A percentile compares a stretch with the other conserved stretches of the same genome.
Evolutionary conservation across 1,140 invertebrate genomes (phyloP).

Genomic region (Orius insidiosus): DNA sequence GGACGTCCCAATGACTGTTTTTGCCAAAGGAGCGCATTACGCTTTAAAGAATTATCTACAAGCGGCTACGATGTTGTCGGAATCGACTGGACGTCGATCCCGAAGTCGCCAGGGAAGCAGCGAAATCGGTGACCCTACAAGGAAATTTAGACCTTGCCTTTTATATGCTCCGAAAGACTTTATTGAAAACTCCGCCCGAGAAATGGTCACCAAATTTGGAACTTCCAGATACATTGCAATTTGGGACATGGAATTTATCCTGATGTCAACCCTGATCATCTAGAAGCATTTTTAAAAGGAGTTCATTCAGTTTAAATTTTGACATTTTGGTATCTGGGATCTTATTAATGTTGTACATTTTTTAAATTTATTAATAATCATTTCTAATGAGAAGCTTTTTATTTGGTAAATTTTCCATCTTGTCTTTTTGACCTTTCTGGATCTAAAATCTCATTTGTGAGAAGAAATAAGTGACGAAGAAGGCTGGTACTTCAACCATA

Average conservation of each 20-base stretch:
- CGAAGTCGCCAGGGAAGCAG: slow-evolving; percentile 50
- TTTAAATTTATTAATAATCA: too few species aligned
- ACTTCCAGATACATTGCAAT: slow-evolving; percentile 87
- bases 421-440: too few species aligned
- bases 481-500: too few species aligned
- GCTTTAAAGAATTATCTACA: slow-evolving; percentile 61
- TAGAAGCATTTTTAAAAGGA: slow-evolving; percentile 69
- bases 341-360: too few species aligned
- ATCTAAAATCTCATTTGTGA: too few species aligned
- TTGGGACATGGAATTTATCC: slow-evolving; percentile 96
- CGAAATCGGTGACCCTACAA: slow-evolving; percentile 67
- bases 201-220: slow-evolving; percentile 81
- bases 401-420: too few species aligned
- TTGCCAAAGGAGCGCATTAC: slow-evolving; percentile 86
- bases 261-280: slow-evolving; percentile 66
- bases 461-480: too few species aligned
- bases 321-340: too few species aligned
- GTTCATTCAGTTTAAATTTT: slow-evolving; percentile 47
- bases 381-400: too few species aligned
- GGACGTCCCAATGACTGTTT: slow-evolving; percentile 62
- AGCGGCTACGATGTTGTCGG: slow-evolving; percentile 80
- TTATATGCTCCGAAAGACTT: slow-evolving; percentile 60
- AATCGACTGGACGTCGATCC: slow-evolving; percentile 91
- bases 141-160: slow-evolving; percentile 93
- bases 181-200: slow-evolving; percentile 40